These are phyloP conservation scores for Clunio marinus DNA, from an alignment of 2,888 invertebrate species.

Conservation along the genomic window DNA sequence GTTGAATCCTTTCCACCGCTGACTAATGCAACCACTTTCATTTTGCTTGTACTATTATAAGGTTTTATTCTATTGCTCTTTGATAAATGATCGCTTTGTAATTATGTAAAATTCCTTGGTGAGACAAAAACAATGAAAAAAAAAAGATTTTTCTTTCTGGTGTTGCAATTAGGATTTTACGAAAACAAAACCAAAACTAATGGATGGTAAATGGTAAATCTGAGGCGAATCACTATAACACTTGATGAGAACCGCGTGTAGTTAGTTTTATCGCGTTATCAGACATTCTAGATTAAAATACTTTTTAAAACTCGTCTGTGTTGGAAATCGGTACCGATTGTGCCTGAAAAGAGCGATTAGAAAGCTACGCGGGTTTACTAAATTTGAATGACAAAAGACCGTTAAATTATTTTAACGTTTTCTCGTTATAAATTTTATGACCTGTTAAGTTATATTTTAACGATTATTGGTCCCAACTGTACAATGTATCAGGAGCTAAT, in stretches of 20 bases:
- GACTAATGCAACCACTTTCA: conserved; percentile 83
- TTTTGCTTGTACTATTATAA: conserved; percentile 51
- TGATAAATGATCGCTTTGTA: conserved; percentile 14
- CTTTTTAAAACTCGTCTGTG: neutral
- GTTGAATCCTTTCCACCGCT: conserved; percentile 99
- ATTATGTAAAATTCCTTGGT: conserved; percentile 26
- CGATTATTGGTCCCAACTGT: too few relatives aligned
- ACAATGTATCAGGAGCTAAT: too few relatives aligned
- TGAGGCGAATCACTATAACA: conserved; percentile 16
- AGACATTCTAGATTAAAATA: conserved; percentile 17
- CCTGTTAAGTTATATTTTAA: too few relatives aligned
- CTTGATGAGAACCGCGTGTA: conserved; percentile 19
- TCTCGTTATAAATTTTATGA: too few relatives aligned
- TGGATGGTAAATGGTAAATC: conserved; percentile 13
- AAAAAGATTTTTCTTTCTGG: conserved; percentile 21
- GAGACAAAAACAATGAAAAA: conserved; percentile 28
- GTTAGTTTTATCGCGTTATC: conserved; percentile 19
- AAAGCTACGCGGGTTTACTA: too few relatives aligned
- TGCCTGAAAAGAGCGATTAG: too few relatives aligned
- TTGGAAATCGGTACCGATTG: too few relatives aligned
- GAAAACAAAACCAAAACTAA: neutral
- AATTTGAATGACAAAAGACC: too few relatives aligned
- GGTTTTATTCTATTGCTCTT: conserved; percentile 29
- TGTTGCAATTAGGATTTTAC: neutral
- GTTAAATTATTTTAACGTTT: too few relatives aligned